A percentile compares a stretch with the other conserved stretches of the same genome.
phyloP scores from a whole-genome alignment of 2,113 vertebrate genomes.

The Anhinga anhinga region DNA sequence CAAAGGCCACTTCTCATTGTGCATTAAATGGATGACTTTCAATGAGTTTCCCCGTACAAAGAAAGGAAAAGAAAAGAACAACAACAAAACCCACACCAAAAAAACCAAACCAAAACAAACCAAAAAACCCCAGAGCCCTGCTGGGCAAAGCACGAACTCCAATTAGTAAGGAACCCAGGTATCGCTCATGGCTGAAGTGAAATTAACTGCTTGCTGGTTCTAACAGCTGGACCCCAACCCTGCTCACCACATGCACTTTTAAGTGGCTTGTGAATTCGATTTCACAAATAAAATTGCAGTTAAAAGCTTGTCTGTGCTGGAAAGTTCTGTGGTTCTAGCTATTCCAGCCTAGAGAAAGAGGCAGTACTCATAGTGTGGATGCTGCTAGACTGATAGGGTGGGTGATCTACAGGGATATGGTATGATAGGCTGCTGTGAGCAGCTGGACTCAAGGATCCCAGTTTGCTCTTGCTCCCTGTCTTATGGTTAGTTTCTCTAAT shows the following conservation, averaged over 20 bases:
- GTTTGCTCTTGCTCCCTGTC: not conserved
- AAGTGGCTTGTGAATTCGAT: not conserved
- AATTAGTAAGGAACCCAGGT: fast-evolving
- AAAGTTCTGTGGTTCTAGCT: not conserved
- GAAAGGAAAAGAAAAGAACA: not conserved
- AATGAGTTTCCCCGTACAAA: not conserved
- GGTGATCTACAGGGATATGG: fast-evolving
- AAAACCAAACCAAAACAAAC: not conserved
- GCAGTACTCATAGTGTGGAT: not conserved
- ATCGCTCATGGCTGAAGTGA: not conserved
- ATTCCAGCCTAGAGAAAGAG: not conserved
- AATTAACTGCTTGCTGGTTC: not conserved
- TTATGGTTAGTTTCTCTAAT: not conserved
- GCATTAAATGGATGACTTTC: not conserved
- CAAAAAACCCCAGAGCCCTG: not conserved
- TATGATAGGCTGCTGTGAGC: fast-evolving
- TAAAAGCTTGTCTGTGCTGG: not conserved
- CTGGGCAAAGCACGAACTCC: not conserved
- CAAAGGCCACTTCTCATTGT: not conserved
- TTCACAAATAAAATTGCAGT: not conserved
- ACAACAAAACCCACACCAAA: too few species aligned
- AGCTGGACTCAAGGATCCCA: not conserved
- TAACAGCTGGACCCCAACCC: not conserved
- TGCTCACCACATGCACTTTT: not conserved
- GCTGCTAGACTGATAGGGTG: not conserved